Conservation (phyloP, 2,888 invertebrate genomes). For the Maniola hyperantus region DNA sequence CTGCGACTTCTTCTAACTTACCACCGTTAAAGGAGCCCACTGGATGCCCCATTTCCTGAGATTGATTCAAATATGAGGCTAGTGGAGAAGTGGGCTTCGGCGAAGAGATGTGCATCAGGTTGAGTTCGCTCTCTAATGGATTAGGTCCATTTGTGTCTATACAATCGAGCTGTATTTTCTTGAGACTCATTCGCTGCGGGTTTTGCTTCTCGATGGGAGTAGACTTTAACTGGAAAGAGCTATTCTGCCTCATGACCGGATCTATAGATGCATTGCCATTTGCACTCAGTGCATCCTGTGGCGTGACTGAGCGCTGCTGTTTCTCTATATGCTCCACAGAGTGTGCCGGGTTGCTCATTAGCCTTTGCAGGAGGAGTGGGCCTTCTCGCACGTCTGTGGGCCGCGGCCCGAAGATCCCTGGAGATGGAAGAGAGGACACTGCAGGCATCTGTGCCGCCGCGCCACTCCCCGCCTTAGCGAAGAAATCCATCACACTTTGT, state of each 20-base stretch:
- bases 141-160: constrained; percentile 68
- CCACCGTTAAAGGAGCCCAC: constrained; percentile 64
- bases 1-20: constrained; percentile 61
- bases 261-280: constrained; percentile 67
- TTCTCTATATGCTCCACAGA: constrained; percentile 95
- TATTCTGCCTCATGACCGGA: constrained; percentile 61
- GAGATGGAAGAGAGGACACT: constrained; percentile 74
- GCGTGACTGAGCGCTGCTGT: constrained; percentile 89
- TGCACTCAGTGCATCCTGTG: constrained; percentile 78
- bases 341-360: constrained; percentile 93
- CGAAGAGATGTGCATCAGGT: constrained; percentile 79
- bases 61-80: constrained; percentile 79
- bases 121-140: constrained; percentile 77
- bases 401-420: constrained; percentile 74
- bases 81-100: constrained; percentile 82
- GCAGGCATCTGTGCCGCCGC: constrained; percentile 80
- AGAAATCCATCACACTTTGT: constrained; percentile 94
- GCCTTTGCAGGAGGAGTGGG: constrained; percentile 86
- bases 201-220: constrained; percentile 71
- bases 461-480: constrained; percentile 88
- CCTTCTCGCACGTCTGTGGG: constrained; percentile 82
- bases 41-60: constrained; percentile 67
- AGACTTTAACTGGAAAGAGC: constrained; percentile 67
- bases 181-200: constrained; percentile 65
- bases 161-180: constrained; percentile 59